Percentiles rank a stretch among this genome's conserved stretches.
Conservation (phyloP, 2,797 vertebrate species). For the Alcedo quadribrachys region DNA sequence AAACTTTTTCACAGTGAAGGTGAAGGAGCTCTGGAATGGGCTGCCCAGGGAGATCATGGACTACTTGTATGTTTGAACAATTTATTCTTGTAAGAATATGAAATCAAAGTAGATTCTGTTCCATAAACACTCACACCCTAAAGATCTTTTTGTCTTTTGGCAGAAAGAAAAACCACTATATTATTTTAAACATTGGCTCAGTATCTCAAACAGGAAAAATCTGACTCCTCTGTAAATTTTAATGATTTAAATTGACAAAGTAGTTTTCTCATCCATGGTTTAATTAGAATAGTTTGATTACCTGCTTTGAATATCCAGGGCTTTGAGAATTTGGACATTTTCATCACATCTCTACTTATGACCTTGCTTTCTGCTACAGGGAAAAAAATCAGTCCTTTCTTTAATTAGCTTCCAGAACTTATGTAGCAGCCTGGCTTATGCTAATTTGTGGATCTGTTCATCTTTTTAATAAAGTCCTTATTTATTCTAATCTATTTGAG, state of each 20-base stretch:
- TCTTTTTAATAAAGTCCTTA: not conserved
- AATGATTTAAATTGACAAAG: not conserved
- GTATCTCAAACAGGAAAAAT: not conserved
- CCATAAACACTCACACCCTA: not conserved
- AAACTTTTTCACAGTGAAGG: too few species aligned
- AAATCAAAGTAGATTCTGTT: not conserved
- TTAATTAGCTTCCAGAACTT: not conserved
- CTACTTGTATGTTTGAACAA: not conserved
- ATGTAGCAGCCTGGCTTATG: not conserved
- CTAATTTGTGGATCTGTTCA: not conserved
- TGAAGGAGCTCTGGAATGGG: too few species aligned
- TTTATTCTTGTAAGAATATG: not conserved
- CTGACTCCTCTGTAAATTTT: not conserved
- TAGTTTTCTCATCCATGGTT: not conserved
- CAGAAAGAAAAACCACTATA: not conserved
- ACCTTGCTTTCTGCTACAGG: not conserved
- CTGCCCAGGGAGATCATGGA: too few species aligned
- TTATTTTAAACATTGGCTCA: not conserved
- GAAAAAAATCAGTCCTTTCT: not conserved
- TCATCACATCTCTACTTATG: not conserved
- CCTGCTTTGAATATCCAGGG: not conserved
- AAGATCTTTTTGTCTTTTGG: not conserved
- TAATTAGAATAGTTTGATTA: slow-evolving; percentile 14
- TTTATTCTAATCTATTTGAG: not conserved
- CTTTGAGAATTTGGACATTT: not conserved